Conservation (phyloP, 1,140 invertebrate genomes). For the Aethina tumida region DNA sequence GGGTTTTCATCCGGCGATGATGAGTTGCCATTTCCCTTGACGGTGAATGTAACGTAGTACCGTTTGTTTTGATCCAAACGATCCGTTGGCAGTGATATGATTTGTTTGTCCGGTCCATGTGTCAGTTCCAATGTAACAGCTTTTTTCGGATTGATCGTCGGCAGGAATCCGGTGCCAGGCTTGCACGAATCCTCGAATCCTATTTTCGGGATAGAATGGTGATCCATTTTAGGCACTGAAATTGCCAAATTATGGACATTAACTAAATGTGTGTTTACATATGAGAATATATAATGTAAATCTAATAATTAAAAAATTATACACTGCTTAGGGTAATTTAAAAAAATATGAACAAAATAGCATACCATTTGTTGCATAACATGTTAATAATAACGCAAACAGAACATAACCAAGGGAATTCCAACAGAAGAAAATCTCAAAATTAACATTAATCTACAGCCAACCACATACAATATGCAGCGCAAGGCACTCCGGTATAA, state of each 20-base stretch:
- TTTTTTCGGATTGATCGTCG: conserved; percentile 46
- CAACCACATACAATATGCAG: conserved; percentile 63
- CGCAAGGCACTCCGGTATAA: conserved; percentile 79
- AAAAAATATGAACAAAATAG: too few relatives aligned
- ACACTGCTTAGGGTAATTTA: too few relatives aligned
- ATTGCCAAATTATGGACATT: conserved; percentile 16
- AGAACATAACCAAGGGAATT: too few relatives aligned
- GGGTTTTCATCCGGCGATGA: conserved; percentile 15
- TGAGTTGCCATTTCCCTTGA: conserved; percentile 47
- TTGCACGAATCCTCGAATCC: conserved; percentile 38
- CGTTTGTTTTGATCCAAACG: conserved; percentile 76
- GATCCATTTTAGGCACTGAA: conserved; percentile 60
- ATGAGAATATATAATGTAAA: background rate
- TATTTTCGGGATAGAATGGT: conserved; percentile 63
- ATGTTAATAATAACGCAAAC: too few relatives aligned
- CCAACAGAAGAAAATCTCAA: too few relatives aligned
- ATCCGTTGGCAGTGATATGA: conserved; percentile 76
- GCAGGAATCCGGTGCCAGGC: conserved; percentile 42
- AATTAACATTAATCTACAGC: background rate
- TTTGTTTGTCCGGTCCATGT: conserved; percentile 68
- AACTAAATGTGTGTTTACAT: background rate
- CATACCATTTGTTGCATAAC: too few relatives aligned
- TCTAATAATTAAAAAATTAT: too few relatives aligned
- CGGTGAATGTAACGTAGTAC: conserved; percentile 83
- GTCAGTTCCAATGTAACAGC: conserved; percentile 65